Evolutionary conservation across 2,797 vertebrate genomes (phyloP).

Genomic region (Aldrovandia affinis): DNA sequence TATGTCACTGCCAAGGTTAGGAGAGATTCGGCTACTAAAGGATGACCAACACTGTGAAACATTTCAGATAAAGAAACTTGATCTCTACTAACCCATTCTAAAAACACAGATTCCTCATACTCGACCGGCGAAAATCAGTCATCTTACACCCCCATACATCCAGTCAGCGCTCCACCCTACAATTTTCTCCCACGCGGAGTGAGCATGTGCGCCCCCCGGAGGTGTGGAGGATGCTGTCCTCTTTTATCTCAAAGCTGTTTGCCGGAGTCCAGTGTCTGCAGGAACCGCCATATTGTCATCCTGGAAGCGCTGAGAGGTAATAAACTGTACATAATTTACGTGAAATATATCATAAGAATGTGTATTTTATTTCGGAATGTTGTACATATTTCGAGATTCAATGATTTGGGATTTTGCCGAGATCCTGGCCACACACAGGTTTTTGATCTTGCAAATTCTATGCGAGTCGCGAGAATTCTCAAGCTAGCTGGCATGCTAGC

Average conservation of each 20-base stretch:
- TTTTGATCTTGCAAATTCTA: neutral
- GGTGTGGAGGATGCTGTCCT: constrained; percentile 30
- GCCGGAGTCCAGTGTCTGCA: constrained; percentile 48
- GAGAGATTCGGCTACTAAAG: neutral
- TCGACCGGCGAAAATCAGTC: neutral
- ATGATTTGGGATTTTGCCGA: neutral
- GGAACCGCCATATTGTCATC: constrained; percentile 59
- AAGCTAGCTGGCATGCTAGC: constrained; percentile 18
- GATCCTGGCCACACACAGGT: neutral
- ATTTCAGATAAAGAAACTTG: neutral
- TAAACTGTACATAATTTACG: constrained; percentile 27
- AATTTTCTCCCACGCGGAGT: neutral
- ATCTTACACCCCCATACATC: neutral
- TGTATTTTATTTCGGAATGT: neutral
- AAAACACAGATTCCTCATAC: neutral
- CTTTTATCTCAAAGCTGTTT: constrained; percentile 38
- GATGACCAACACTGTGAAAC: neutral
- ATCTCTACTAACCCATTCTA: neutral
- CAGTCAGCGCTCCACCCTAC: constrained; percentile 1
- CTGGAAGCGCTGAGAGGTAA: constrained; percentile 52
- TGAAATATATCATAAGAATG: constrained; percentile 11
- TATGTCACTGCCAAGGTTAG: too few species aligned
- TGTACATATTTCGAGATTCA: neutral
- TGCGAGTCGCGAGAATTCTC: constrained; percentile 12
- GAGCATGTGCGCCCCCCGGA: constrained; percentile 39